Evolutionary conservation across 2,113 vertebrate genomes (phyloP).

Genomic region (Neomonachus schauinslandi): DNA sequence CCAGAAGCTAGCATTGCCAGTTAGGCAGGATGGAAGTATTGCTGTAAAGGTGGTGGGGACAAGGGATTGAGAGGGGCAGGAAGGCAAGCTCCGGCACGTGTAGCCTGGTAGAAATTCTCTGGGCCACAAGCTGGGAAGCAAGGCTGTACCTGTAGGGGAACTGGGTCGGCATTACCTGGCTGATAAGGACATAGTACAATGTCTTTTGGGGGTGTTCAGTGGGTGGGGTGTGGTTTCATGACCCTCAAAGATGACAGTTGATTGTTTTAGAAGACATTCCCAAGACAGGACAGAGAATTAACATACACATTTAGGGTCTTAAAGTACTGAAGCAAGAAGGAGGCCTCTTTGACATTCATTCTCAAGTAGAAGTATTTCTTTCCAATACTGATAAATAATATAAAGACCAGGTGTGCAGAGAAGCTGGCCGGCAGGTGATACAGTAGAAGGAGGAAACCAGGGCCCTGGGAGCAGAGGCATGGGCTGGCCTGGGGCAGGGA

Average conservation of each 20-base stretch:
- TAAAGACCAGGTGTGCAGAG: background rate
- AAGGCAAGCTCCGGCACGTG: background rate
- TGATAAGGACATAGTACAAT: background rate
- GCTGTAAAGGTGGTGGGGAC: background rate
- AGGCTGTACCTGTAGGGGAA: too few species aligned
- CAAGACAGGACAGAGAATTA: background rate
- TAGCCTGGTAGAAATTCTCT: background rate
- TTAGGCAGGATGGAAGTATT: background rate
- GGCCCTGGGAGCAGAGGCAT: too few species aligned
- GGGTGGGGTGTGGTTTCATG: background rate
- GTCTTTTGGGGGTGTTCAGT: background rate
- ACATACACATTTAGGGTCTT: background rate
- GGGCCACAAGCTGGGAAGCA: background rate
- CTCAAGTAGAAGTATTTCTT: background rate
- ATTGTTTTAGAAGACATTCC: background rate
- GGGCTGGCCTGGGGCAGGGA: background rate
- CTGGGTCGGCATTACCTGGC: fast-evolving
- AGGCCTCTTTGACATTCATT: background rate
- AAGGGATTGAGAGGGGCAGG: fast-evolving
- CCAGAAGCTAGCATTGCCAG: background rate
- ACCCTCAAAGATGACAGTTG: background rate
- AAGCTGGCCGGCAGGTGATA: too few species aligned
- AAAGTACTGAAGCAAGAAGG: background rate
- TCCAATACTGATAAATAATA: fast-evolving
- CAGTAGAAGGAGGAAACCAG: background rate